phyloP scores from a whole-genome alignment of 2,888 invertebrate genomes.

The Ormyrus labotus region DNA sequence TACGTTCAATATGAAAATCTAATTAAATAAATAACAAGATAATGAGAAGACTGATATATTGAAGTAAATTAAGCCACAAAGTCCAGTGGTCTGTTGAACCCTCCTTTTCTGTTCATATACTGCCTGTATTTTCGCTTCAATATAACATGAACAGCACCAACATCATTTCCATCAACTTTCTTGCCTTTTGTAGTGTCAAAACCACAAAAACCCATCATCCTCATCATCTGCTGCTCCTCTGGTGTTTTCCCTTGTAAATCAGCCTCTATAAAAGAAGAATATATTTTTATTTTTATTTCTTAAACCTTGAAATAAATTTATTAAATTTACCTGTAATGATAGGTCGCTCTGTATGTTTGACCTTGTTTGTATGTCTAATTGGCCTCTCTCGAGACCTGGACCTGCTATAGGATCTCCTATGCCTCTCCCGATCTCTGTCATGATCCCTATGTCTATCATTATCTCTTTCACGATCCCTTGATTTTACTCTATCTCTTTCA shows the following conservation, averaged over 20 bases:
- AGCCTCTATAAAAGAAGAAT: slow-evolving; percentile 80
- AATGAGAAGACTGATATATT: neutral
- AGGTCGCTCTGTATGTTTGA: slow-evolving; percentile 74
- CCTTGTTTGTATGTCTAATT: slow-evolving; percentile 69
- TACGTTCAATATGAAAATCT: slow-evolving; percentile 1
- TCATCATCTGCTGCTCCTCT: slow-evolving; percentile 96
- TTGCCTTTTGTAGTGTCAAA: slow-evolving; percentile 98
- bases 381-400: slow-evolving; percentile 75
- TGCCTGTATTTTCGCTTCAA: slow-evolving; percentile 97
- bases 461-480: slow-evolving; percentile 75
- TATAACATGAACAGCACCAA: slow-evolving; percentile 96
- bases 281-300: neutral
- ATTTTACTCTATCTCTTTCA: slow-evolving; percentile 70
- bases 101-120: slow-evolving; percentile 99
- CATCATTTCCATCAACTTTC: slow-evolving; percentile 95
- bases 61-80: slow-evolving; percentile 86
- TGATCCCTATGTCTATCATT: slow-evolving; percentile 74
- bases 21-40: neutral
- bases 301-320: neutral
- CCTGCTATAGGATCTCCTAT: slow-evolving; percentile 76
- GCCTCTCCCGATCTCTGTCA: slow-evolving; percentile 75
- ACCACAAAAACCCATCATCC: slow-evolving; percentile 96
- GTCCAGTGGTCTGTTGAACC: slow-evolving; percentile 98
- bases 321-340: slow-evolving; percentile 69
- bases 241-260: slow-evolving; percentile 93